Evolutionary conservation across 2,888 invertebrate species (phyloP), one percentile per base, ranked within the genome.

Genomic region (Elegia similella): DNA sequence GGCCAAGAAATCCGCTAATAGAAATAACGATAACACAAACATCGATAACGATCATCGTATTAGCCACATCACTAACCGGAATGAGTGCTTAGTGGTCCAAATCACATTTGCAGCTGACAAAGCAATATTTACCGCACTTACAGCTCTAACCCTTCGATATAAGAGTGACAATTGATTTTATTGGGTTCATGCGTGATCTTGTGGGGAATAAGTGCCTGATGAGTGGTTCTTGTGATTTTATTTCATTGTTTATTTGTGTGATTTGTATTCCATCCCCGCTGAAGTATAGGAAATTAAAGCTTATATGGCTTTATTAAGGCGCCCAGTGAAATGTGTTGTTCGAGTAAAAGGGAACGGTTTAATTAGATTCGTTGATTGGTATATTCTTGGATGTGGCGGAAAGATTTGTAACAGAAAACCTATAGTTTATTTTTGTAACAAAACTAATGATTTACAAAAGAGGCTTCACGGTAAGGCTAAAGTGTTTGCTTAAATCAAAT

Each of bases 231-330:
- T 69, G 77, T 82, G 83, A 85, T 86, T 86, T 86, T 85, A 84
- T 86, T 85, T 82, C 81, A 84, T 84, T 85, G 84, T 86, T 84
- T 86, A 79, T 85, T 82, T 83, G 81, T 80, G 75, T 80, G 81
- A 82, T 83, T 83, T 77, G 78, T 78, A 69, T 64, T 63, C 65
- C 62, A 64, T 60, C 60, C 57, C 55, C 56, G 63, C 58, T 59
- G 57, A 59, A 62, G 66, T 60, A 66, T 65, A 70, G 73, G 76
- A 74, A 74, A 76, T 76, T 74, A 76, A 72, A 70, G 73, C 72
- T 74, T 70, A 71, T 63, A 63, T 62, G 62, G 64, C 62, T 64
- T 65, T 62, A 66, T 68, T 64, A 66, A 70, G 68, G 60, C 62
- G 62, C 61, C 59, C 62, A 64, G 63, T 65, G 63, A 59, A 67